Evolutionary conservation across 2,888 invertebrate genomes (phyloP).

Genomic region (Hyalella azteca): DNA sequence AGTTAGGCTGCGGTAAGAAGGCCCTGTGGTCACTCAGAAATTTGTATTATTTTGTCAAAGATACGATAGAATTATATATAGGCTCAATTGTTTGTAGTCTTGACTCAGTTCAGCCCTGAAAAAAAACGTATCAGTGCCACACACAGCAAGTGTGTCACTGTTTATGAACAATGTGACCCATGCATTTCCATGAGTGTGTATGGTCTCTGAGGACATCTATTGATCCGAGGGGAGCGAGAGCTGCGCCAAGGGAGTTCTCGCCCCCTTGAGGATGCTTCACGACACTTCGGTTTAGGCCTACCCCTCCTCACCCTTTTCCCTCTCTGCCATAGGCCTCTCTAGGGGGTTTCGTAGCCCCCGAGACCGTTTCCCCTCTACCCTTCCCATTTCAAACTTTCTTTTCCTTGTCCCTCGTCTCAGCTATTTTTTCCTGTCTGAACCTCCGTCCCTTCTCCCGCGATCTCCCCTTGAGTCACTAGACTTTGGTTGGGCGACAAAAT

Average conservation of each 20-base stretch:
- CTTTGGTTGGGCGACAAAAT: background rate
- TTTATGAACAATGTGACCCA: constrained; percentile 20
- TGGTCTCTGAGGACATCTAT: constrained; percentile 56
- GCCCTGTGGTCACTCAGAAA: no score
- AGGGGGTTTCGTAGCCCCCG: background rate
- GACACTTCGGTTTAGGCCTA: constrained; percentile 31
- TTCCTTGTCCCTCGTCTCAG: background rate
- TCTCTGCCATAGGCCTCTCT: constrained; percentile 1
- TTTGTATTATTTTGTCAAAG: no score
- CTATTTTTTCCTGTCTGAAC: background rate
- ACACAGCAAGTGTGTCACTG: background rate
- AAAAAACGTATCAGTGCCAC: no score
- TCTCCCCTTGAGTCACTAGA: background rate
- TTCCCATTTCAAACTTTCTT: background rate
- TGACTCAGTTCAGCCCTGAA: no score
- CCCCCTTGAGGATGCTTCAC: constrained; percentile 55
- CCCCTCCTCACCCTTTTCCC: background rate
- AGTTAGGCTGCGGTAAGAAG: constrained; percentile 35
- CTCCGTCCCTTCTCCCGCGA: background rate
- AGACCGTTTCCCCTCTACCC: background rate
- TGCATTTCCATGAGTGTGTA: background rate
- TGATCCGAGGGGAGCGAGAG: constrained; percentile 58
- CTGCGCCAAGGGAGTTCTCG: constrained; percentile 53
- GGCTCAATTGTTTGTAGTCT: no score
- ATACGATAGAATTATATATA: no score